Evolutionary conservation across 2,113 vertebrate species (phyloP).

Genomic region (Chrysochloris asiatica): DNA sequence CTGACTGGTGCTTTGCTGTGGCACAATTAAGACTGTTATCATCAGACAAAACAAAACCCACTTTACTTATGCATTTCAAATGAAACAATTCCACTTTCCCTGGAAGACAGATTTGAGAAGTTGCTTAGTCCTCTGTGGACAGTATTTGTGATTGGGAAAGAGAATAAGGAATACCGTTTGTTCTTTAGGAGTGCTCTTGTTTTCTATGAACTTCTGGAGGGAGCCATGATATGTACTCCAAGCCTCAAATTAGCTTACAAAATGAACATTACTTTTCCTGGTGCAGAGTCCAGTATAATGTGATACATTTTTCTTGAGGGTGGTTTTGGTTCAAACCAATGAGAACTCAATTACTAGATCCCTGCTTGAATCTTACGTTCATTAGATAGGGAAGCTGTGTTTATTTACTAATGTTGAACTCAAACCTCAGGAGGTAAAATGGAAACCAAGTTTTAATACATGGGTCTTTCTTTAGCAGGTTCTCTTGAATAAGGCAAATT

Average conservation of each 20-base stretch:
- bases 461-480: background rate
- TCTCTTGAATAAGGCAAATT: background rate
- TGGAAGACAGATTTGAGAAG: background rate
- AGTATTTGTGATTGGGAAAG: background rate
- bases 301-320: background rate
- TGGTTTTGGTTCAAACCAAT: background rate
- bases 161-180: background rate
- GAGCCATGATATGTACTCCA: background rate
- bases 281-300: background rate
- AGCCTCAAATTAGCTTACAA: background rate
- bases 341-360: background rate
- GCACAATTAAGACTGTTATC: background rate
- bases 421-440: background rate
- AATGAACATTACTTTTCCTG: background rate
- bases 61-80: constrained; percentile 22
- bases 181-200: background rate
- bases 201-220: background rate
- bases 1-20: background rate
- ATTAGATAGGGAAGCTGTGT: background rate
- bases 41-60: background rate
- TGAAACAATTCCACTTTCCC: background rate
- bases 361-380: background rate
- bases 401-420: background rate
- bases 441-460: constrained; percentile 9
- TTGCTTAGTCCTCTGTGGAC: background rate